Conservation (phyloP, 2,113 vertebrate species). For the Oncorhynchus gorbuscha region DNA sequence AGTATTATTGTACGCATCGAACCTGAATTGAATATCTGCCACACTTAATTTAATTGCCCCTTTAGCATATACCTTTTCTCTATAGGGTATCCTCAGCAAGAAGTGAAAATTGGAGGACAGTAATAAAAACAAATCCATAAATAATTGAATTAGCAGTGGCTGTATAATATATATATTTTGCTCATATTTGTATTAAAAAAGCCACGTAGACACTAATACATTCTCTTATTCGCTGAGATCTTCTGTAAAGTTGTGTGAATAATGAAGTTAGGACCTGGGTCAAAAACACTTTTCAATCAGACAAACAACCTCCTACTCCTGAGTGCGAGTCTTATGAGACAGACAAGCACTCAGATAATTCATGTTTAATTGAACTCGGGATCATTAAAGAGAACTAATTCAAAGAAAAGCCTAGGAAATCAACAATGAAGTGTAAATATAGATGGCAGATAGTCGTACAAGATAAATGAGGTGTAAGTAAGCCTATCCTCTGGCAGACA, state of each 20-base stretch:
- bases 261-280: not conserved
- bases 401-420: not conserved
- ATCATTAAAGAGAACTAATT: not conserved
- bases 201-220: not conserved
- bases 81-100: not conserved
- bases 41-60: too few species aligned
- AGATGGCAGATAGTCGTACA: not conserved
- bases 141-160: not conserved
- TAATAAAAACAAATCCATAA: not conserved
- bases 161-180: not conserved
- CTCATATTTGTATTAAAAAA: not conserved
- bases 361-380: not conserved
- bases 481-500: slow-evolving; percentile 27
- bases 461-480: not conserved
- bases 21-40: too few species aligned
- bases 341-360: not conserved
- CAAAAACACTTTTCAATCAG: not conserved
- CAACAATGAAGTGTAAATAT: not conserved
- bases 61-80: not conserved
- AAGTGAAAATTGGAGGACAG: too few species aligned
- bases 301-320: not conserved
- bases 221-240: not conserved
- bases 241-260: not conserved
- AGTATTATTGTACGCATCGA: not conserved
- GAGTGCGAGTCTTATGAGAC: not conserved